These are phyloP conservation scores for Ylistrum balloti DNA, from an alignment of 1,140 invertebrate species.

Conservation along the genomic window DNA sequence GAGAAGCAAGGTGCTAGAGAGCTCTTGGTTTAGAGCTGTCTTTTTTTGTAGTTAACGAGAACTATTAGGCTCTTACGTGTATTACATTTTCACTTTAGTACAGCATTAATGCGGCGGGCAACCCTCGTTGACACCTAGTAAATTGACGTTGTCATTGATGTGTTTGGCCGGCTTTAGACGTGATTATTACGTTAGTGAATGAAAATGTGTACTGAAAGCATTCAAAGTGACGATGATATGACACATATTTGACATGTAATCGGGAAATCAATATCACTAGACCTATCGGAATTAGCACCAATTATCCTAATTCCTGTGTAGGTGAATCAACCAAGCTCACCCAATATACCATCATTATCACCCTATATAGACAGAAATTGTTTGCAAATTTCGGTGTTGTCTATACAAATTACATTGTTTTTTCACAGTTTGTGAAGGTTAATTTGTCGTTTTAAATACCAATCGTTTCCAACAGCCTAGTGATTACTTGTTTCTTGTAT, in stretches of 20 bases:
- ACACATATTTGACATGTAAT: constrained; percentile 11
- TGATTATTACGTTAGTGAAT: neutral
- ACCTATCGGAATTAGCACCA: neutral
- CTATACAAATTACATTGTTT: too few species aligned
- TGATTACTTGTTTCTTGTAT: too few species aligned
- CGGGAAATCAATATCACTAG: neutral
- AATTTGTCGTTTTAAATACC: too few species aligned
- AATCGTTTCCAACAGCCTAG: too few species aligned
- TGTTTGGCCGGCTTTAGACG: neutral
- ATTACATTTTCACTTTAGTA: neutral
- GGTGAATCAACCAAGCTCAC: neutral
- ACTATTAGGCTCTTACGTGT: too few species aligned
- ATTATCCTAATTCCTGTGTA: neutral
- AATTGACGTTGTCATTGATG: neutral
- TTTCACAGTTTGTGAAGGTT: too few species aligned
- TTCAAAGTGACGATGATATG: neutral
- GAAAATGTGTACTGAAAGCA: neutral
- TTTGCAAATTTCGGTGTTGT: too few species aligned
- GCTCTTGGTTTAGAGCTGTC: too few species aligned
- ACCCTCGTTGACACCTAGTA: neutral
- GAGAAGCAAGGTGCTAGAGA: too few species aligned
- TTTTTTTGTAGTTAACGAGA: too few species aligned
- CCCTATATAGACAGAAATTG: too few species aligned
- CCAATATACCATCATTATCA: too few species aligned
- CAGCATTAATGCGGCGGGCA: neutral